These are phyloP conservation scores for Ptychadena robeensis DNA, from an alignment of 2,797 vertebrate genomes.

Conservation along the genomic window DNA sequence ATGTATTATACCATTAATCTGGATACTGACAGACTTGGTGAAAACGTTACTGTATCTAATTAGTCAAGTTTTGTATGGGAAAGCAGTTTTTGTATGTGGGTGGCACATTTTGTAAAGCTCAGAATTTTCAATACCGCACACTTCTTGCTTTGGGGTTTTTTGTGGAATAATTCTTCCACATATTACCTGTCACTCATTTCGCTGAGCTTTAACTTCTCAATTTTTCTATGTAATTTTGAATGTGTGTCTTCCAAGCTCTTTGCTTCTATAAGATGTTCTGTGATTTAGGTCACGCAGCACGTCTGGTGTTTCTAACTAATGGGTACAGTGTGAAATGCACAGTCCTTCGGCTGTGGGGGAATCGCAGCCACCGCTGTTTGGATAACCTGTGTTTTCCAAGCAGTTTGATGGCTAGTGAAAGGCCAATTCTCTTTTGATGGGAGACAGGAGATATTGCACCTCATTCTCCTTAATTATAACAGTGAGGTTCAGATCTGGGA, in stretches of 20 bases:
- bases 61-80: too few relatives aligned
- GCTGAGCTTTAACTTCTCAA: background rate
- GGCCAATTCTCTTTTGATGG: slow-evolving; percentile 24
- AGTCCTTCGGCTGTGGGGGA: background rate
- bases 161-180: background rate
- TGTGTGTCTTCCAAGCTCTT: background rate
- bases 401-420: slow-evolving; percentile 2
- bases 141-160: background rate
- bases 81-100: background rate
- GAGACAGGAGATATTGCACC: slow-evolving; percentile 37
- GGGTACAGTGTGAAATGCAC: background rate
- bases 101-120: background rate
- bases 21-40: too few relatives aligned
- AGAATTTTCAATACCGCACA: background rate
- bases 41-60: too few relatives aligned
- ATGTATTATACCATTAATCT: too few relatives aligned
- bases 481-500: slow-evolving; percentile 37
- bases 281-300: slow-evolving; percentile 3
- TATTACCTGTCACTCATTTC: background rate
- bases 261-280: background rate
- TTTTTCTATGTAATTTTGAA: background rate
- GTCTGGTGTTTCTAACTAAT: slow-evolving; percentile 6
- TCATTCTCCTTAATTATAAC: slow-evolving; percentile 52
- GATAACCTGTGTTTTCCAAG: slow-evolving; percentile 26
- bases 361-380: background rate